These are phyloP conservation scores for Hyles vespertilio DNA, from an alignment of 1,140 invertebrate species.

Conservation along the genomic window DNA sequence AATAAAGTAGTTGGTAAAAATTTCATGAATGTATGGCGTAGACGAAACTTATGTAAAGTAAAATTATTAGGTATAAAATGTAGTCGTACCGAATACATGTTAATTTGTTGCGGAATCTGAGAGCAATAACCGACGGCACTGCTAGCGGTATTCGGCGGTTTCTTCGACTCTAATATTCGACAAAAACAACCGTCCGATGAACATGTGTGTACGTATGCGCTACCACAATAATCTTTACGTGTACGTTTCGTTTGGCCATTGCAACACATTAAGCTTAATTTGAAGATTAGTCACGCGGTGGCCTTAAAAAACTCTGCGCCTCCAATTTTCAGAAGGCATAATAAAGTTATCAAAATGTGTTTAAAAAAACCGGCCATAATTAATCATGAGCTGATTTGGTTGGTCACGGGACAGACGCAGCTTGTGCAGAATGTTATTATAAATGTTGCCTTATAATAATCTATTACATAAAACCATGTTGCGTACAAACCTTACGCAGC, in stretches of 20 bases:
- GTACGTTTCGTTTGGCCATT: conserved; percentile 41
- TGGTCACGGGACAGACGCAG: not conserved
- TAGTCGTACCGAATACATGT: conserved; percentile 73
- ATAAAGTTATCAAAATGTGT: not conserved
- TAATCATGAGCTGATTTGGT: not conserved
- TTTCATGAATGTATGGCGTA: too few species aligned
- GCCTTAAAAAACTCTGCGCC: conserved; percentile 28
- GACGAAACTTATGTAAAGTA: conserved; percentile 49
- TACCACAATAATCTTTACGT: conserved; percentile 36
- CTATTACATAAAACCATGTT: conserved; percentile 5
- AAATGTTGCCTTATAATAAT: conserved; percentile 2
- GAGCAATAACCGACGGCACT: conserved; percentile 70
- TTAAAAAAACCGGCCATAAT: not conserved
- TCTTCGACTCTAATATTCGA: conserved; percentile 66
- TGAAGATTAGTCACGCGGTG: conserved; percentile 53
- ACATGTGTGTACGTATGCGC: conserved; percentile 34
- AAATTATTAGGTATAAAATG: conserved; percentile 68
- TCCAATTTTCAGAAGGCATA: conserved; percentile 9
- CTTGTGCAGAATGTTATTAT: not conserved
- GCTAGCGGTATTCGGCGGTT: conserved; percentile 72
- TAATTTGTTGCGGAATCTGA: conserved; percentile 75
- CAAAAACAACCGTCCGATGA: conserved; percentile 54
- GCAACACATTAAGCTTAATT: conserved; percentile 57
- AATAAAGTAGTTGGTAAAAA: too few species aligned
- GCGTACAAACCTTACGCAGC: conserved; percentile 2